Evolutionary conservation across 2,797 vertebrate species (phyloP).

Genomic region (Rhadinocentrus ornatus): DNA sequence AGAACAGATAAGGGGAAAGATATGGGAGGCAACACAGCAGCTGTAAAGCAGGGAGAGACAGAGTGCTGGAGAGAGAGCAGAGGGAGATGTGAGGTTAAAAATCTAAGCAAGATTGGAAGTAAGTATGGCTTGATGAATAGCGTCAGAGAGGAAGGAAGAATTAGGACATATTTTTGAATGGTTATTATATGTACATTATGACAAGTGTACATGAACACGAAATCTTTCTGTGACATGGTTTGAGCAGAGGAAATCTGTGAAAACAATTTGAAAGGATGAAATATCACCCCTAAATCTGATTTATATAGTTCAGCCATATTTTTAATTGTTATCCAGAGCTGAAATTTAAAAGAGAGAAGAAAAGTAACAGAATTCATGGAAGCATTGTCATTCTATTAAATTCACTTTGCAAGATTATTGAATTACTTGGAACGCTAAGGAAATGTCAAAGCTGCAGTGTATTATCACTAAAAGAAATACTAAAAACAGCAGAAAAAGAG

Average conservation of each 20-base stretch:
- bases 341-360: neutral
- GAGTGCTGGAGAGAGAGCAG: constrained; percentile 37
- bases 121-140: constrained; percentile 46
- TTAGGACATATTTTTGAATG: constrained; percentile 40
- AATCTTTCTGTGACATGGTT: constrained; percentile 5
- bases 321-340: neutral
- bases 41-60: constrained; percentile 57
- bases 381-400: constrained; percentile 2
- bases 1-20: constrained; percentile 66
- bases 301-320: neutral
- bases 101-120: constrained; percentile 47
- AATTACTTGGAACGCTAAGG: neutral
- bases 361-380: neutral
- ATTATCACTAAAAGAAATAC: neutral
- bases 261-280: neutral
- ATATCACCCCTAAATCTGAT: neutral
- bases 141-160: constrained; percentile 13
- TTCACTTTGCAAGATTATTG: neutral
- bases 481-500: neutral
- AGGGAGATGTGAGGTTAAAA: constrained; percentile 56
- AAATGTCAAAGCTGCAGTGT: neutral
- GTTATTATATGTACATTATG: constrained; percentile 21
- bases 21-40: constrained; percentile 64
- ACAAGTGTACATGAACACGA: neutral
- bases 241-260: neutral